Evolutionary conservation across 2,113 vertebrate species (phyloP), one percentile per base, ranked within the genome.

Genomic region (Phoxinus phoxinus): DNA sequence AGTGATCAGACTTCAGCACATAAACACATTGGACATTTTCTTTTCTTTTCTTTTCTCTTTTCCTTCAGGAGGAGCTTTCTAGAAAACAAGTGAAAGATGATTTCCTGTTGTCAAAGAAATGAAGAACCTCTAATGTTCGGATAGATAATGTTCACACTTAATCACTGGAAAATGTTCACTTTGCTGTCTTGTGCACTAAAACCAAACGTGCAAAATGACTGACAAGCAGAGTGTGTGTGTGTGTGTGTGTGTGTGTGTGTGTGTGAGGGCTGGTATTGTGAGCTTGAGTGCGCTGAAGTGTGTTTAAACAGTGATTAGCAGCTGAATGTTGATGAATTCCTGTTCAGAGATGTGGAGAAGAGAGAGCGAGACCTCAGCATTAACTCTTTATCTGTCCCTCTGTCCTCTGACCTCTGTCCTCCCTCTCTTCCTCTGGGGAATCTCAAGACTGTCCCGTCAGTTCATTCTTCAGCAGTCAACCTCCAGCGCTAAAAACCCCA

Each of bases 301-400:
- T 71, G 81, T 83, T 83, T 83, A 53, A 86, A 73, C 35, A 61
- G 48, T 63, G 63, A 85, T 85, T 56, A 85, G 84, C 51, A 81
- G 84, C 67, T 79, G 76, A 58, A 48, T 75, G 58, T 51, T 83
- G 3, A 37, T 46, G 65, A n/a, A 67, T 25, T 25, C 4, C 48
- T 37, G 48, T 35, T 79, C 76, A 23, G 51, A 41, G 76, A 79
- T 15, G 74, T 78, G 75, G 56, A 56, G 46, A 21, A 23, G 25
- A 74, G 67, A 63, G 35, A 85, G 73, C 32, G 23, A 59, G 80
- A 41, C 44, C 81, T 72, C 67, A 19, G 37, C 32, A 44, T 53
- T 69, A 10, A 41, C 75, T 44, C 32, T 59, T 48, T 84, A 46
- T 74, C 65, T 71, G 9, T 79, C 73, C n/a, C 63, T 63, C 71